A percentile compares a stretch with the other conserved stretches of the same genome.
Conservation (phyloP, 2,113 vertebrate genomes). For the Aythya baeri region DNA sequence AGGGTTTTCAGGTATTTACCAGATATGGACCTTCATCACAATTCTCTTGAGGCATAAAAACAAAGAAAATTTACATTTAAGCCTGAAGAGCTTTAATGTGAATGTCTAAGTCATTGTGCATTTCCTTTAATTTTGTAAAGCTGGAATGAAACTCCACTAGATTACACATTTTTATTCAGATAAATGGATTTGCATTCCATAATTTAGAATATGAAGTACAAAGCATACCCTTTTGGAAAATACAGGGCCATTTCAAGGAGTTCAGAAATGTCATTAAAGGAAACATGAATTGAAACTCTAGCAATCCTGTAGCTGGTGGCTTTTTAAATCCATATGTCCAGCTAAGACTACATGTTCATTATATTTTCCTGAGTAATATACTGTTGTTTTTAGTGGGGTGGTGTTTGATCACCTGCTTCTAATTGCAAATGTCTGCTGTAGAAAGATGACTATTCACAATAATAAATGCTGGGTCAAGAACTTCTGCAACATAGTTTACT, state of each 20-base stretch:
- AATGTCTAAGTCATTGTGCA: background rate
- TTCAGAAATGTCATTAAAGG: background rate
- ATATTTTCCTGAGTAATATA: background rate
- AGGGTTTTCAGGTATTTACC: background rate
- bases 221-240: background rate
- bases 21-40: background rate
- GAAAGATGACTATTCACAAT: background rate
- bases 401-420: background rate
- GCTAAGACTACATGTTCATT: background rate
- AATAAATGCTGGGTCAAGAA: background rate
- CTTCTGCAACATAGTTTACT: background rate
- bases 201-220: background rate
- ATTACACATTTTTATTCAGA: background rate
- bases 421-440: background rate
- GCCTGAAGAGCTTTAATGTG: background rate
- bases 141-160: background rate
- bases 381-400: background rate
- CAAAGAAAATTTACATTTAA: background rate
- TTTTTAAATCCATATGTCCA: background rate
- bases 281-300: background rate
- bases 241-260: background rate
- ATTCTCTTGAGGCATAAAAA: background rate
- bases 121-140: background rate
- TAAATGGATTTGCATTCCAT: background rate
- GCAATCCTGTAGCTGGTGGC: background rate